phyloP scores from a whole-genome alignment of 2,113 vertebrate species.

The Zapornia atra region DNA sequence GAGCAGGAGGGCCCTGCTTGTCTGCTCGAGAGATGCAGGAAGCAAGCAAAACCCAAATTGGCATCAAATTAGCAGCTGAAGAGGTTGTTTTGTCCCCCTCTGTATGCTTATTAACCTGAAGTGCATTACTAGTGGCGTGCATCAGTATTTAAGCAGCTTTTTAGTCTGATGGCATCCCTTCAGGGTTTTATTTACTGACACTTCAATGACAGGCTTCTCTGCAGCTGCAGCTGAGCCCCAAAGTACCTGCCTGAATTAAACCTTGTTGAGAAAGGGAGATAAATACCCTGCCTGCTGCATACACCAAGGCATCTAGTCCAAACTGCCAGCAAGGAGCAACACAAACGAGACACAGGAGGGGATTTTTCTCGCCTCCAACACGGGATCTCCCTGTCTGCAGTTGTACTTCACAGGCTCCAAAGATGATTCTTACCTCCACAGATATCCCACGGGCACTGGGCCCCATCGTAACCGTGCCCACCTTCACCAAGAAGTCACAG shows the following conservation, averaged over 20 bases:
- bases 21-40: rapidly evolving
- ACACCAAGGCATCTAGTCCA: rapidly evolving
- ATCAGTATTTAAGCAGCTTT: background rate
- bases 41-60: background rate
- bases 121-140: background rate
- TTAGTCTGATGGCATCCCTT: background rate
- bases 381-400: background rate
- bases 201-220: background rate
- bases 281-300: background rate
- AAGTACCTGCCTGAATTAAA: background rate
- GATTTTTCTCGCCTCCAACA: background rate
- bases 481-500: conserved; percentile 95
- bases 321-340: background rate
- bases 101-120: rapidly evolving
- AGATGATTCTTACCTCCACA: conserved; percentile 83
- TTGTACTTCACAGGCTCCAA: rapidly evolving
- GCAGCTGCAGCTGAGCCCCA: background rate
- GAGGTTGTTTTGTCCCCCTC: background rate
- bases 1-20: background rate
- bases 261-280: background rate
- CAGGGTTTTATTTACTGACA: background rate
- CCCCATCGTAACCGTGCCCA: conserved; percentile 94
- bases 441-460: conserved; percentile 94
- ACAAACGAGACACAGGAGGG: rapidly evolving
- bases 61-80: background rate